phyloP scores from a whole-genome alignment of 2,113 vertebrate species.

The Melanocharis versteri region DNA sequence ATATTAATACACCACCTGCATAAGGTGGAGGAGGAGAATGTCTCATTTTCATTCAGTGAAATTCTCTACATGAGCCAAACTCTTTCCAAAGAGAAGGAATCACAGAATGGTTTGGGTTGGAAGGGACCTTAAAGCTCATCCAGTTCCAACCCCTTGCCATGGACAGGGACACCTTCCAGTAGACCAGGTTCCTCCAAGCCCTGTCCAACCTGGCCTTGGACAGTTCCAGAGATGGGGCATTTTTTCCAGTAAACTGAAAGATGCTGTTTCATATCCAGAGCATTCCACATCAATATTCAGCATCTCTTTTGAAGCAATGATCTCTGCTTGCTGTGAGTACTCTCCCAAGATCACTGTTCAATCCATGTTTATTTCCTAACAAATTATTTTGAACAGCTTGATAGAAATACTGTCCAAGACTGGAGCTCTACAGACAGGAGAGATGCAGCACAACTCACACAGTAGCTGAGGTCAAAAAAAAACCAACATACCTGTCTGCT shows the following conservation, averaged over 20 bases:
- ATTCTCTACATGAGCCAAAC: neutral
- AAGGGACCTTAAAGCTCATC: neutral
- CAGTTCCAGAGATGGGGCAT: neutral
- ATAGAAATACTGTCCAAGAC: neutral
- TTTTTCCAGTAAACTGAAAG: neutral
- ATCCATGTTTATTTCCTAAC: neutral
- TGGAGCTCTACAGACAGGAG: neutral
- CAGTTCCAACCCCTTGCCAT: neutral
- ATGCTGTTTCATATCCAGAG: neutral
- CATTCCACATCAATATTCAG: neutral
- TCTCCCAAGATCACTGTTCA: neutral
- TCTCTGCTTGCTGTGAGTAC: neutral
- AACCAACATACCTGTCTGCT: constrained; percentile 85
- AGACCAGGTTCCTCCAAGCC: neutral
- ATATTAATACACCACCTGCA: neutral
- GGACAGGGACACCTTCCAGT: neutral
- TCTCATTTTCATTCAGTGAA: neutral
- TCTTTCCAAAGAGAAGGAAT: neutral
- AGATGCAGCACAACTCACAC: neutral
- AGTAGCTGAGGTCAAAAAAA: neutral
- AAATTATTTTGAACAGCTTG: neutral
- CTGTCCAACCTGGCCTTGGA: neutral
- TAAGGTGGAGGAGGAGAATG: neutral
- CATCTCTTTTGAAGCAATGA: neutral
- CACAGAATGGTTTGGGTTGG: neutral